Conservation (phyloP, 2,797 vertebrate genomes). For the Gouania willdenowi region DNA sequence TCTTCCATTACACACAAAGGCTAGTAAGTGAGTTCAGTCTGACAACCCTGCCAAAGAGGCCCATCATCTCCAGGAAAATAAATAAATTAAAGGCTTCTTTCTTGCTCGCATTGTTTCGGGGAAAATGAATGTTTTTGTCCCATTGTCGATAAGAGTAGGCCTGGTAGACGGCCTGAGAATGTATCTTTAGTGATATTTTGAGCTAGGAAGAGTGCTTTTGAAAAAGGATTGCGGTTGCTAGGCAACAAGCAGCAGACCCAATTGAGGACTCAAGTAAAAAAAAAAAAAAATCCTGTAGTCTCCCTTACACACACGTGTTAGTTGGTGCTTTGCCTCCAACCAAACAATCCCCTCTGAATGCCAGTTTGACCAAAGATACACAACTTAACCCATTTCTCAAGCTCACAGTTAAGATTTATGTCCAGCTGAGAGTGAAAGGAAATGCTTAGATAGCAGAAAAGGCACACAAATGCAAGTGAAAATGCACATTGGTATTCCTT, state of each 20-base stretch:
- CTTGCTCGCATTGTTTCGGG: conserved; percentile 45
- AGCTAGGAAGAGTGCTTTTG: conserved; percentile 67
- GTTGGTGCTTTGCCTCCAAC: conserved; percentile 46
- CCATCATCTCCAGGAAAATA: conserved; percentile 7
- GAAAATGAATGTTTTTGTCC: conserved; percentile 54
- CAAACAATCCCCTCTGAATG: conserved; percentile 53
- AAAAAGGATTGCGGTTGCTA: conserved; percentile 74
- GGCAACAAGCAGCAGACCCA: conserved; percentile 78
- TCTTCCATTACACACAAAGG: conserved; percentile 36
- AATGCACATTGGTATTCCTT: conserved; percentile 26
- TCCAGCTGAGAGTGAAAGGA: conserved; percentile 42
- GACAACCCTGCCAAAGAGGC: conserved; percentile 10
- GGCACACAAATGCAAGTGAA: conserved; percentile 26
- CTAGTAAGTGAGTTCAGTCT: conserved; percentile 18
- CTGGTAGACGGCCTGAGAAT: conserved; percentile 62
- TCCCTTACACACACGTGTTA: conserved; percentile 40
- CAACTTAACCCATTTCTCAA: conserved; percentile 44
- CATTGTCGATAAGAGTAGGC: conserved; percentile 60
- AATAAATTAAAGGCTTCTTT: not conserved
- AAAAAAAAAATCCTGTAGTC: conserved; percentile 42
- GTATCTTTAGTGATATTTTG: conserved; percentile 74
- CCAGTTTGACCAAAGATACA: conserved; percentile 41
- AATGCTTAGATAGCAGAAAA: conserved; percentile 32
- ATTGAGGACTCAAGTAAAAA: conserved; percentile 63
- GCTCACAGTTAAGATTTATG: conserved; percentile 46